Base-by-base conservation (phyloP, 2,113 vertebrate genomes). In the Columba janthina region DNA sequence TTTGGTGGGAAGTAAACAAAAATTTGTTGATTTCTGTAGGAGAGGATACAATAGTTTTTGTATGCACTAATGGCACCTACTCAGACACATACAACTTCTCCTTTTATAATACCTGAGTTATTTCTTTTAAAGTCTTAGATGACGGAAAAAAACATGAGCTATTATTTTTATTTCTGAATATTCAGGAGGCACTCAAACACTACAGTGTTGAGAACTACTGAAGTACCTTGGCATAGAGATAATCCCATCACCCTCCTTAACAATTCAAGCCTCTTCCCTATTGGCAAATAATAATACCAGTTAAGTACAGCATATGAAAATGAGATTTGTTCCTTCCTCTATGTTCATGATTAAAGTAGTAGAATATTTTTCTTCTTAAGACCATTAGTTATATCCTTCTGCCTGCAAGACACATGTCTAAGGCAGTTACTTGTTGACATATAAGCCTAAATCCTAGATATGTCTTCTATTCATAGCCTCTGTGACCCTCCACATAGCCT, bases 221-320 rank as follows among this genome's bases (percentile, higher is more conserved):
- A 80, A 93, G 44, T 57, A 60, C 12, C 9, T 66, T 31, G 56
- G 26, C 10, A 74, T 6, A 72, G 29, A 77, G 42, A 74, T 70
- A 18, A 85, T 79, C 46, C 60, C 19, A 56, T 74, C 64, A 82
- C 14, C 36, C 38, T 76, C 32, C 88, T 73, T 51, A 89, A 53
- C 28, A 71, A 72, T 67, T 92, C 54, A 85, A 62, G 31, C 14
- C 16, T 87, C 56, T 90, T 16, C 9, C 11, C 19, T 3, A 3
- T 11, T 83, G 29, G 38, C 0, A 1, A 88, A 88, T 67, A 85
- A 88, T 76, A 86, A 18, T 29, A 51, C 15, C 26, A 57, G 46
- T 78, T 93, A 94, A 95, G 57, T 56, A 78, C 12, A 84, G 48
- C 34, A 81, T 19, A n/a, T 51, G 60, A 90, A 94, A 94, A 78